A percentile compares a stretch with the other conserved stretches of the same genome.
phyloP scores from a whole-genome alignment of 2,797 vertebrate species.

The Xiphorhynchus erythropygius region DNA sequence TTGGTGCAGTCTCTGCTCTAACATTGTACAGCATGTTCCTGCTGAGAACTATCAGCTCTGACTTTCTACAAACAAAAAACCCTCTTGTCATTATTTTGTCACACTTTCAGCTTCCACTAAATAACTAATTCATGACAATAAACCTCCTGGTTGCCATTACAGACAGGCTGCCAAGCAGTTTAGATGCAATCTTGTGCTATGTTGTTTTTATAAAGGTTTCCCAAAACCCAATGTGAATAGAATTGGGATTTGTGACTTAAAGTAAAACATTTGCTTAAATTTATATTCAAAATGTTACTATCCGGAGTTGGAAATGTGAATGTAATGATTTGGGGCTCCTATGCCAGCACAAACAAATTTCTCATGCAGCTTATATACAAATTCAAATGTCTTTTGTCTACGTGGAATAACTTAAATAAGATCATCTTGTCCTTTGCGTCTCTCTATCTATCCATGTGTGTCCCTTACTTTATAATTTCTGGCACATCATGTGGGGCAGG shows the following conservation, averaged over 20 bases:
- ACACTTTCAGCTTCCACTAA: conserved; percentile 58
- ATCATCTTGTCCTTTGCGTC: background rate
- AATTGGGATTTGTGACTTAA: conserved; percentile 19
- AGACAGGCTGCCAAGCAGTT: conserved; percentile 48
- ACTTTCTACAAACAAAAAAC: background rate
- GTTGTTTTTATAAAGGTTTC: conserved; percentile 46
- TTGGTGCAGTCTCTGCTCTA: background rate
- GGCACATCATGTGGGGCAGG: background rate
- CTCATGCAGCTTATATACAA: background rate
- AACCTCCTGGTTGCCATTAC: conserved; percentile 45
- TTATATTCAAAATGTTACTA: conserved; percentile 18
- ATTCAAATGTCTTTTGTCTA: background rate
- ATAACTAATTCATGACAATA: conserved; percentile 49
- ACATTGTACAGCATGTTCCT: background rate
- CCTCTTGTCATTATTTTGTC: conserved; percentile 26
- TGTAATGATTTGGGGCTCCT: background rate
- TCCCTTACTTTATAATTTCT: background rate
- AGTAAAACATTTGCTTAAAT: conserved; percentile 47
- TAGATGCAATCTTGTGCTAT: conserved; percentile 42
- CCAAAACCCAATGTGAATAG: conserved; percentile 12
- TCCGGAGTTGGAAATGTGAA: background rate
- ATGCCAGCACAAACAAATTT: conserved; percentile 44
- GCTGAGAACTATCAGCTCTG: background rate
- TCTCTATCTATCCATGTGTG: background rate
- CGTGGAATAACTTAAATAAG: background rate